These are phyloP conservation scores for Hippolais icterina DNA, from an alignment of 2,113 vertebrate genomes.

Conservation along the genomic window DNA sequence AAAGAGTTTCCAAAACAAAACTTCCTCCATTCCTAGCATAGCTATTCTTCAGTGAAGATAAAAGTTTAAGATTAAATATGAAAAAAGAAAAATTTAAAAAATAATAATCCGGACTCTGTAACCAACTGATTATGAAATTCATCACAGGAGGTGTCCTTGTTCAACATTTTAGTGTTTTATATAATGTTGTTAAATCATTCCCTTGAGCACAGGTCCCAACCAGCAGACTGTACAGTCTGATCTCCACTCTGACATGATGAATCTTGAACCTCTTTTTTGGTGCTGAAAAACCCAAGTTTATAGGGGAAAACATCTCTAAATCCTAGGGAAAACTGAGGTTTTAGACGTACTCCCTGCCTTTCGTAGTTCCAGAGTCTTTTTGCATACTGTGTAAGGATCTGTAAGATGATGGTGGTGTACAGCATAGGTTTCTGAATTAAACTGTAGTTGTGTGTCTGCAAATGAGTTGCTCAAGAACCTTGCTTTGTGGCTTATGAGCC, in stretches of 20 bases:
- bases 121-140: not conserved
- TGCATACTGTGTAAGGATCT: not conserved
- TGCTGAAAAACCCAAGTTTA: not conserved
- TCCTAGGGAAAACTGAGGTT: rapidly evolving
- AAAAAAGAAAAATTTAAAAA: not conserved
- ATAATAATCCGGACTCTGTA: not conserved
- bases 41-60: not conserved
- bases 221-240: not conserved
- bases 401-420: not conserved
- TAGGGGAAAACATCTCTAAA: not conserved
- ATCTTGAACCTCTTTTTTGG: not conserved
- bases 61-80: not conserved
- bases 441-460: not conserved
- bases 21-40: not conserved
- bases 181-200: not conserved
- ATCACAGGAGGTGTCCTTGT: not conserved
- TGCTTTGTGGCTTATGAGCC: not conserved
- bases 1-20: not conserved
- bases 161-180: not conserved
- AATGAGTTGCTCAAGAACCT: not conserved
- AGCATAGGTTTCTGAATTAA: not conserved
- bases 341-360: not conserved
- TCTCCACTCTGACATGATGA: not conserved
- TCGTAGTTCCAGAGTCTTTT: not conserved
- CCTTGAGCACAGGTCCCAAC: not conserved